Evolutionary conservation across 2,797 vertebrate genomes (phyloP).

Genomic region (Hypotaenidia okinawae): DNA sequence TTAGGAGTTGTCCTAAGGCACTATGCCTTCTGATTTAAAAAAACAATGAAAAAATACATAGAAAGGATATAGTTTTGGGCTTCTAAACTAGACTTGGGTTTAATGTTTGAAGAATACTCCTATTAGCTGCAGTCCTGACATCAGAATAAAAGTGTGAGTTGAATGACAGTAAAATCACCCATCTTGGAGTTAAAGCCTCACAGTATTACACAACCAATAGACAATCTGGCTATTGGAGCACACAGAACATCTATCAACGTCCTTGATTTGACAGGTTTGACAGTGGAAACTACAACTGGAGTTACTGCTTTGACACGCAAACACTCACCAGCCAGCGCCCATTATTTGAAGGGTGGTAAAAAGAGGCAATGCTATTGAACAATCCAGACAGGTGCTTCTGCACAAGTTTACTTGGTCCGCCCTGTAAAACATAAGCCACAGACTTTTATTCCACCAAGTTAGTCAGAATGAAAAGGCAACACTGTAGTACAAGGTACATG

Average conservation of each 20-base stretch:
- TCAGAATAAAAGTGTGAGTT: background rate
- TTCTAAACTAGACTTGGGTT: background rate
- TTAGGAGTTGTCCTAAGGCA: background rate
- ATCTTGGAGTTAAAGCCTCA: background rate
- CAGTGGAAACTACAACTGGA: background rate
- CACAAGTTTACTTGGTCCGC: constrained; percentile 93
- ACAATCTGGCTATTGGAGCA: background rate
- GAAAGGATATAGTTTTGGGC: background rate
- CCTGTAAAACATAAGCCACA: constrained; percentile 77
- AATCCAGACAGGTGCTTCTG: constrained; percentile 94
- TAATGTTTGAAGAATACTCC: background rate
- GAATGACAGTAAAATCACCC: background rate
- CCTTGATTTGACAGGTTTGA: background rate
- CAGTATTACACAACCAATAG: background rate
- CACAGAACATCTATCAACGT: background rate
- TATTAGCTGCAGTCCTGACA: background rate
- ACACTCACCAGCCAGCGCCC: constrained; percentile 96
- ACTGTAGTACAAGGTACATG: background rate
- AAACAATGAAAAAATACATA: background rate
- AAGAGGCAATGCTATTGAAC: constrained; percentile 95
- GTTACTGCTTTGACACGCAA: background rate
- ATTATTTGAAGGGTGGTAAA: constrained; percentile 97
- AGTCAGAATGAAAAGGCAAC: background rate
- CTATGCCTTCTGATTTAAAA: background rate
- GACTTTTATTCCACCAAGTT: background rate